Conservation (phyloP, 2,797 vertebrate genomes). For the Sebastes flavidus region DNA sequence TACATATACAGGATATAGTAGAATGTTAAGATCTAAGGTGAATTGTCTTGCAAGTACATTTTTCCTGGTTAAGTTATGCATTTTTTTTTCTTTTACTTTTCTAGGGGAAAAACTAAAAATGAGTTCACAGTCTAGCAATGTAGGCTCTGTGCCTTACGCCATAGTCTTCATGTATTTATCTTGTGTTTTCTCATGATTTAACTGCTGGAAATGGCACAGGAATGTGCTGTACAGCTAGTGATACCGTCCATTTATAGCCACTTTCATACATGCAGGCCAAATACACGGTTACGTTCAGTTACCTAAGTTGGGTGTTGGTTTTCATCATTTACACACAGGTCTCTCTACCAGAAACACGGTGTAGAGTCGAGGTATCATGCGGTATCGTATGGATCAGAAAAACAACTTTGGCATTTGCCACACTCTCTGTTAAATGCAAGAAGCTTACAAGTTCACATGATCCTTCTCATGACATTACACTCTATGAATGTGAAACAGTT, state of each 20-base stretch:
- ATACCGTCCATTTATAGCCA: background rate
- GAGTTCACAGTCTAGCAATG: conserved; percentile 8
- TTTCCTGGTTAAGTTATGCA: background rate
- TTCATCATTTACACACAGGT: background rate
- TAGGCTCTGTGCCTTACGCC: conserved; percentile 1
- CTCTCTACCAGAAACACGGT: no score
- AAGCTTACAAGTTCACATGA: conserved; percentile 36
- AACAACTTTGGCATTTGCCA: background rate
- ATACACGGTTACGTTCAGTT: background rate
- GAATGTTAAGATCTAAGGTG: background rate
- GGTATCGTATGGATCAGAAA: background rate
- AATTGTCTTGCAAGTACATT: background rate
- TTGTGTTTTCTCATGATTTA: background rate
- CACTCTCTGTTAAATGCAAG: background rate
- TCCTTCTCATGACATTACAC: background rate
- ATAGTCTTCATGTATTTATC: conserved; percentile 3
- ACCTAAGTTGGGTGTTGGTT: background rate
- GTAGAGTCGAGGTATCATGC: background rate
- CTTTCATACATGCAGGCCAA: background rate
- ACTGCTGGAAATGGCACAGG: background rate
- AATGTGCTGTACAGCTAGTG: background rate
- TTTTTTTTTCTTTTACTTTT: background rate
- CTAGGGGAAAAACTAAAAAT: conserved; percentile 1
- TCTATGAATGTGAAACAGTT: background rate
- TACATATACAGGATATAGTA: background rate